These are phyloP conservation scores for Clarias pachynema DNA, from an alignment of 2,797 vertebrate species.

Conservation along the genomic window DNA sequence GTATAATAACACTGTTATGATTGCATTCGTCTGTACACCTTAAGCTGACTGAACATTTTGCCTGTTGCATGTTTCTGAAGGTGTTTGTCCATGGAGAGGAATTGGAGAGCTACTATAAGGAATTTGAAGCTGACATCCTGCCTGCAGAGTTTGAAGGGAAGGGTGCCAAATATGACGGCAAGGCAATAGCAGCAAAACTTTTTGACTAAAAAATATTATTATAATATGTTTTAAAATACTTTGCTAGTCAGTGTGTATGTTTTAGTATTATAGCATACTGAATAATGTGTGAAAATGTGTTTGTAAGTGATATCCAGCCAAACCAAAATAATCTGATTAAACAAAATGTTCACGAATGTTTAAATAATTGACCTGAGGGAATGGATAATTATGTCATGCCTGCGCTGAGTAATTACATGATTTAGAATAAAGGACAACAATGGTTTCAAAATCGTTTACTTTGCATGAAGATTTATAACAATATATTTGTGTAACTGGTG, in stretches of 20 bases:
- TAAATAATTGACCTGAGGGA: background rate
- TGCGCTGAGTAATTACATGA: background rate
- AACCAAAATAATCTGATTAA: conserved; percentile 14
- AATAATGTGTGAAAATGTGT: background rate
- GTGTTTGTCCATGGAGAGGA: conserved; percentile 96
- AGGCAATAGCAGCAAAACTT: conserved; percentile 81
- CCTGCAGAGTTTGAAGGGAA: conserved; percentile 92
- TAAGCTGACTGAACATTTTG: conserved; percentile 13
- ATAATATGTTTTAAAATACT: background rate
- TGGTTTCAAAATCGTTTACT: conserved; percentile 9
- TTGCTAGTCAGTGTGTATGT: conserved; percentile 22
- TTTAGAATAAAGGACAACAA: background rate
- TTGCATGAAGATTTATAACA: background rate
- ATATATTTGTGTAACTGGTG: conserved; percentile 28
- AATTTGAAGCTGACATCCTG: conserved; percentile 90
- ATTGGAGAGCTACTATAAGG: conserved; percentile 89
- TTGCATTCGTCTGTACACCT: background rate
- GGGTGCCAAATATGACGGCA: conserved; percentile 88
- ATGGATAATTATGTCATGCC: background rate
- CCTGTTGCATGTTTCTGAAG: conserved; percentile 65
- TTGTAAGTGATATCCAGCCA: background rate
- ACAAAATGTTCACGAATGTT: conserved; percentile 14
- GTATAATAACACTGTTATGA: background rate
- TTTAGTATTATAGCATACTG: background rate
- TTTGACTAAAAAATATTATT: conserved; percentile 76